These are phyloP conservation scores for Drosophila jambulina DNA, from an alignment of 1,140 invertebrate genomes.

Conservation along the genomic window DNA sequence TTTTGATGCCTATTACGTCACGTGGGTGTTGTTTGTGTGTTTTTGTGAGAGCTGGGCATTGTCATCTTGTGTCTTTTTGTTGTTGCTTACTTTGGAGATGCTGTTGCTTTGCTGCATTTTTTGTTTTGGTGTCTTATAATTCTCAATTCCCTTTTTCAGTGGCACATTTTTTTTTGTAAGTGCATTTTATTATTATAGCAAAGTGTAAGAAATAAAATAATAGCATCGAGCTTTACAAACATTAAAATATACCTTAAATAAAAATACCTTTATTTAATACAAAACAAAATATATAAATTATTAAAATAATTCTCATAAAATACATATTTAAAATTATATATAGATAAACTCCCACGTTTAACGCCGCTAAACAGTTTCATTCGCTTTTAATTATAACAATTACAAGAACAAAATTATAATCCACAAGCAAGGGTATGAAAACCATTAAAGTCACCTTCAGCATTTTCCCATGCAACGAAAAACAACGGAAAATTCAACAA, in stretches of 20 bases:
- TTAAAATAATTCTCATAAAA: not conserved
- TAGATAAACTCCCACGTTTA: not conserved
- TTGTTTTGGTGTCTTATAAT: not conserved
- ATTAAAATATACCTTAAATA: not conserved
- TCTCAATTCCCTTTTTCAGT: not conserved
- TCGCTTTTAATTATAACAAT: slow-evolving; percentile 1
- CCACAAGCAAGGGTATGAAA: slow-evolving; percentile 23
- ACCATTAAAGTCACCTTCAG: slow-evolving; percentile 63
- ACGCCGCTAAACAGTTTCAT: not conserved
- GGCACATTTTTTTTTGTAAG: too few species aligned
- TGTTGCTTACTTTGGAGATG: slow-evolving; percentile 1
- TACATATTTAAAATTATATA: not conserved
- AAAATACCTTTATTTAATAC: too few species aligned
- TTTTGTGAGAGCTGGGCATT: slow-evolving; percentile 26
- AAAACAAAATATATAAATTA: too few species aligned
- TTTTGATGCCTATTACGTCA: slow-evolving; percentile 70
- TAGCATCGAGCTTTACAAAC: rapidly evolving
- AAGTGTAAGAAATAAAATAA: too few species aligned
- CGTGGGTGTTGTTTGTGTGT: slow-evolving; percentile 28
- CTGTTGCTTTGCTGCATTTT: not conserved
- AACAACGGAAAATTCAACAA: slow-evolving; percentile 17
- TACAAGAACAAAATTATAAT: slow-evolving; percentile 16
- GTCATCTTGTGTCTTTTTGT: slow-evolving; percentile 26
- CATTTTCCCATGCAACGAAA: slow-evolving; percentile 41
- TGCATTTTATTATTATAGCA: too few species aligned